Evolutionary conservation across 2,888 invertebrate species (phyloP).

Genomic region (Lymantria monacha): DNA sequence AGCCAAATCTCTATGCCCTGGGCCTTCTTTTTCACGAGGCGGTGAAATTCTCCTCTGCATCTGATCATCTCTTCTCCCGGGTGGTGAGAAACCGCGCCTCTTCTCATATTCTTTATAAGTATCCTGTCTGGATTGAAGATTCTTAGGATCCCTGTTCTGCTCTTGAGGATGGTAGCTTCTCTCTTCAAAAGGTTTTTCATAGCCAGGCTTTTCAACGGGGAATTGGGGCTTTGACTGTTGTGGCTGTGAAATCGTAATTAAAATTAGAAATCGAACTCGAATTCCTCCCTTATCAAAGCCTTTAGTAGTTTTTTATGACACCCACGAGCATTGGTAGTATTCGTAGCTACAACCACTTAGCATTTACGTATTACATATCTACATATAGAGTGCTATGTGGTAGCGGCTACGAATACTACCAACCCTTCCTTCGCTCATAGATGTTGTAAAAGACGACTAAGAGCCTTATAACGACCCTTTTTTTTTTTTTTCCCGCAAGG

Average conservation of each 20-base stretch:
- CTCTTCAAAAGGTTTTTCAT: constrained; percentile 36
- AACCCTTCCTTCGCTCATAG: too few relatives aligned
- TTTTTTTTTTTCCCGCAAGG: too few relatives aligned
- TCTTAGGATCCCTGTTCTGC: constrained; percentile 18
- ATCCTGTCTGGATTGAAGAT: constrained; percentile 16
- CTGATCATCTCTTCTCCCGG: constrained; percentile 12
- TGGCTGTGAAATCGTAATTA: constrained; percentile 13
- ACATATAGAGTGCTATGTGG: too few relatives aligned
- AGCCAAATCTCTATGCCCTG: background rate
- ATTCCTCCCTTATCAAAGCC: too few relatives aligned
- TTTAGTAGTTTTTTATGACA: too few relatives aligned
- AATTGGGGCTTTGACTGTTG: constrained; percentile 29
- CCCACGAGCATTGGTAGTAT: too few relatives aligned
- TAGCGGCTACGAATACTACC: too few relatives aligned
- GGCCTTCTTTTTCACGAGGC: constrained; percentile 9
- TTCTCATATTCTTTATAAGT: constrained; percentile 32
- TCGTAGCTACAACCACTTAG: too few relatives aligned
- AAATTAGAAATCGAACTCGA: background rate
- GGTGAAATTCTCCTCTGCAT: constrained; percentile 2
- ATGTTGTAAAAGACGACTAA: too few relatives aligned
- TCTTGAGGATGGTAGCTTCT: constrained; percentile 31
- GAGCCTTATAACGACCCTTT: too few relatives aligned
- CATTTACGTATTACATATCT: too few relatives aligned
- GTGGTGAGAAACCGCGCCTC: constrained; percentile 13
- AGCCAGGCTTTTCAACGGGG: constrained; percentile 11